Conservation (phyloP, 2,113 vertebrate genomes). For the Crotophaga sulcirostris region DNA sequence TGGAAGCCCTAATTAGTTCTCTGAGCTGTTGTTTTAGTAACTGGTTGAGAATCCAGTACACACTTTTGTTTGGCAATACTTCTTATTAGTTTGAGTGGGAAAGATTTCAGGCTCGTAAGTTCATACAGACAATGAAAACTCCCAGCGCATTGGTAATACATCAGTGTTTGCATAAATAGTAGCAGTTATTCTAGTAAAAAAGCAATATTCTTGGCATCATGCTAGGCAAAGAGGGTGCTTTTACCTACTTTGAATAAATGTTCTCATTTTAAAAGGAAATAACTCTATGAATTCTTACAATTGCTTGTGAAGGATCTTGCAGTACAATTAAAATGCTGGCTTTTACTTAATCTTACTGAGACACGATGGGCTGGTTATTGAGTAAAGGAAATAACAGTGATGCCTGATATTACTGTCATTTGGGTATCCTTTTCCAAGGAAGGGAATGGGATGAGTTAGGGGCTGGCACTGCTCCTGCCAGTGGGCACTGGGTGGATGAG, state of each 20-base stretch:
- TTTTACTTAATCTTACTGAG: background rate
- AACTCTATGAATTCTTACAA: background rate
- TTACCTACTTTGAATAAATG: background rate
- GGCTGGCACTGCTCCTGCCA: background rate
- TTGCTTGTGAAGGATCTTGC: background rate
- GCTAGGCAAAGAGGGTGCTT: background rate
- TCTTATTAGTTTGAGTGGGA: accelerated
- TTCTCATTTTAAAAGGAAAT: background rate
- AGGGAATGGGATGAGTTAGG: accelerated
- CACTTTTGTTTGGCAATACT: accelerated
- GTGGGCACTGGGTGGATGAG: background rate
- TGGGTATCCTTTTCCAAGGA: background rate
- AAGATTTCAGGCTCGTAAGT: background rate
- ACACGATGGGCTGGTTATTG: background rate
- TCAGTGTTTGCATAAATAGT: background rate
- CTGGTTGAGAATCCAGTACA: background rate
- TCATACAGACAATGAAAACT: background rate
- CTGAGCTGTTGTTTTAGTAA: background rate
- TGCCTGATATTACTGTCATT: accelerated
- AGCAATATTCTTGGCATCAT: background rate
- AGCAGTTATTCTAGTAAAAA: background rate
- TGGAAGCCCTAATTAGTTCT: background rate
- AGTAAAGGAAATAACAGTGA: background rate
- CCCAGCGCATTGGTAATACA: background rate
- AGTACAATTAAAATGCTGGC: background rate